phyloP scores from a whole-genome alignment of 2,888 invertebrate genomes.

The Aleiodes alternator region DNA sequence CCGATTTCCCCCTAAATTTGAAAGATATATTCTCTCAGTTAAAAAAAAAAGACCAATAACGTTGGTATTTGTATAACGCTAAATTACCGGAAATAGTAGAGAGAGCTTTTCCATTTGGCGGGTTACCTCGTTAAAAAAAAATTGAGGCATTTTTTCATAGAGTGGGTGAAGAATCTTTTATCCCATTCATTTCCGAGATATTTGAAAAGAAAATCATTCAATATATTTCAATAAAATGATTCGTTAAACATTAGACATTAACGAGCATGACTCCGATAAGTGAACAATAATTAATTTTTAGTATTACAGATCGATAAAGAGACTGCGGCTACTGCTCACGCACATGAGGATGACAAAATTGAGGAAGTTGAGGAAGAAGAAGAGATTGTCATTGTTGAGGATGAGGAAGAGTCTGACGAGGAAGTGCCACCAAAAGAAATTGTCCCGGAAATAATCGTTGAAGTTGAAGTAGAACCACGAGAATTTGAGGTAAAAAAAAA shows the following conservation, averaged over 20 bases:
- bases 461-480: slow-evolving; percentile 36
- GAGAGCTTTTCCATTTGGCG: too few relatives aligned
- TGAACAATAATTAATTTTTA: slow-evolving; percentile 46
- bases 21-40: too few relatives aligned
- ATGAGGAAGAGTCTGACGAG: slow-evolving; percentile 24
- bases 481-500: slow-evolving; percentile 40
- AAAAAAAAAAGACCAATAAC: too few relatives aligned
- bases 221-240: too few relatives aligned
- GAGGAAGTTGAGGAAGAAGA: neutral
- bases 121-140: too few relatives aligned
- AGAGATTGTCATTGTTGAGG: neutral
- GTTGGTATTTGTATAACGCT: too few relatives aligned
- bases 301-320: slow-evolving; percentile 43
- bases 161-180: too few relatives aligned
- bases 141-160: too few relatives aligned
- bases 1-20: too few relatives aligned
- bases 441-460: slow-evolving; percentile 17
- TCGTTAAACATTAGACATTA: neutral
- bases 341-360: slow-evolving; percentile 3
- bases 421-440: slow-evolving; percentile 29
- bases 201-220: too few relatives aligned
- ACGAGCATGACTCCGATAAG: slow-evolving; percentile 33
- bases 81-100: too few relatives aligned
- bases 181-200: neutral
- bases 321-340: neutral